Conservation (phyloP, 2,888 invertebrate genomes). For the Halictus ligatus region DNA sequence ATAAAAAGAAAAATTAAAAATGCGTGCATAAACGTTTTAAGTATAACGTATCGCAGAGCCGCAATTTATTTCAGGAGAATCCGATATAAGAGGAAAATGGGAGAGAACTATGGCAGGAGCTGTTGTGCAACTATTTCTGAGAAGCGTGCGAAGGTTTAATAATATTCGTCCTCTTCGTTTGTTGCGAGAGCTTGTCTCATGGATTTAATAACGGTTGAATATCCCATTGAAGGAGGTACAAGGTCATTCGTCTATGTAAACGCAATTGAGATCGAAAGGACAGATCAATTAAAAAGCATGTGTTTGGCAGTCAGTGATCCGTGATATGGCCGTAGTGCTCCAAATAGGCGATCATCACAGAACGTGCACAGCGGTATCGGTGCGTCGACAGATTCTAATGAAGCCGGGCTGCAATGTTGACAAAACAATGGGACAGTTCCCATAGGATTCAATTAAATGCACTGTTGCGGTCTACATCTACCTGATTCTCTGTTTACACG, state of each 20-base stretch:
- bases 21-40: too few species aligned
- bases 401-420: not conserved
- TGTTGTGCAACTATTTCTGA: not conserved
- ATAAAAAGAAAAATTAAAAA: too few species aligned
- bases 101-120: not conserved
- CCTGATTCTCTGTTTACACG: not conserved
- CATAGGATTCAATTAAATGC: not conserved
- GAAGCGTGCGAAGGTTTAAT: not conserved
- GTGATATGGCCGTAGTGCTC: conserved; percentile 6
- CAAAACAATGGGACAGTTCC: not conserved
- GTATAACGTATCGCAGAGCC: too few species aligned
- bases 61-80: too few species aligned
- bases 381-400: not conserved
- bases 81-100: not conserved
- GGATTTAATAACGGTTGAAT: not conserved
- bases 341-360: conserved; percentile 2
- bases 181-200: not conserved
- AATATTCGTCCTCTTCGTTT: not conserved
- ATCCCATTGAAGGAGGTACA: not conserved
- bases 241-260: conserved; percentile 5
- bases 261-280: conserved; percentile 1
- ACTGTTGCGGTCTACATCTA: not conserved
- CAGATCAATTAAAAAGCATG: conserved; percentile 13
- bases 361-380: not conserved
- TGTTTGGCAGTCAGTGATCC: conserved; percentile 10